Evolutionary conservation across 2,888 invertebrate species (phyloP).

Genomic region (Proisotoma minuta): DNA sequence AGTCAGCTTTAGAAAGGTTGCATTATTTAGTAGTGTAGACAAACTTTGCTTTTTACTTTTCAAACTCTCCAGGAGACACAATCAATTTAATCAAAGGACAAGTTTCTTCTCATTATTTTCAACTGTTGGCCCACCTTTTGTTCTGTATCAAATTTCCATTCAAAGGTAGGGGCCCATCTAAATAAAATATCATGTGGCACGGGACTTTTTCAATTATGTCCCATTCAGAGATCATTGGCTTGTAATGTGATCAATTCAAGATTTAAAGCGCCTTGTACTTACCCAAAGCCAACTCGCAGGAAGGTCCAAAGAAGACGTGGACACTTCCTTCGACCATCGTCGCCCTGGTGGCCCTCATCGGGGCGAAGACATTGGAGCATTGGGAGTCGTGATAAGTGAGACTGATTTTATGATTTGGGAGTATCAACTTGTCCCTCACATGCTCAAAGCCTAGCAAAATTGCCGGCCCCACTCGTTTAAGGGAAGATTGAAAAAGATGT

Average conservation of each 20-base stretch:
- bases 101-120: too few species aligned
- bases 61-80: too few species aligned
- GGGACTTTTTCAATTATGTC: too few species aligned
- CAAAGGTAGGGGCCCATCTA: too few species aligned
- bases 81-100: too few species aligned
- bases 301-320: constrained; percentile 73
- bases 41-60: too few species aligned
- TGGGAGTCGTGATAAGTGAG: constrained; percentile 46
- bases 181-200: too few species aligned
- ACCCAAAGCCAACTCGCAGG: constrained; percentile 78
- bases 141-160: too few species aligned
- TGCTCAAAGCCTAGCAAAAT: constrained; percentile 40
- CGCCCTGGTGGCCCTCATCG: constrained; percentile 41
- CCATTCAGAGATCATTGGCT: too few species aligned
- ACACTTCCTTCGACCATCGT: constrained; percentile 50
- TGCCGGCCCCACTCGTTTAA: constrained; percentile 44
- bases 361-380: constrained; percentile 47
- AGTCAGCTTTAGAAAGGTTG: too few species aligned
- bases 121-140: too few species aligned
- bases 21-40: too few species aligned
- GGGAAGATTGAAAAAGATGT: constrained; percentile 39
- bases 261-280: constrained; percentile 53
- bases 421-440: constrained; percentile 22
- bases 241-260: background rate
- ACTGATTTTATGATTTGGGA: constrained; percentile 36